Evolutionary conservation across 1,140 invertebrate species (phyloP).

Genomic region (Diuraphis noxia): DNA sequence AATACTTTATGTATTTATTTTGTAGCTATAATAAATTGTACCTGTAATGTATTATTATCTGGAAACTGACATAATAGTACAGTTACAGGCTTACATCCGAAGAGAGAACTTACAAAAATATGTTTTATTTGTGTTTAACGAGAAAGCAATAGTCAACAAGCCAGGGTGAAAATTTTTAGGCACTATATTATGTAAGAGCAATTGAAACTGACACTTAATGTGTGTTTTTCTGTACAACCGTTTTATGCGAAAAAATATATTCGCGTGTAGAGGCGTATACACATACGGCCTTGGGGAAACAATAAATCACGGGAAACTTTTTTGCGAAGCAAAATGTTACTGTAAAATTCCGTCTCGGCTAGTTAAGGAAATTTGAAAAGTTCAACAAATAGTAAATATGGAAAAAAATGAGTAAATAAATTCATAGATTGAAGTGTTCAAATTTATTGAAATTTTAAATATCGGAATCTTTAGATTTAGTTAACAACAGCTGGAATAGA

Average conservation of each 20-base stretch:
- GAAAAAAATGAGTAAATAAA: neutral
- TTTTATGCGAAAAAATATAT: conserved; percentile 20
- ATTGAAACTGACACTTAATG: conserved; percentile 39
- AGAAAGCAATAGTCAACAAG: conserved; percentile 17
- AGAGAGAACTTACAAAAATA: neutral
- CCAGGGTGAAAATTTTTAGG: neutral
- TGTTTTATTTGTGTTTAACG: neutral
- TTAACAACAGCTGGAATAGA: neutral
- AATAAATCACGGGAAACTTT: conserved; percentile 39
- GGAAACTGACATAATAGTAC: neutral
- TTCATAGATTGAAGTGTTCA: too few relatives aligned
- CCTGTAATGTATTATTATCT: neutral
- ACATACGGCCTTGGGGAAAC: neutral
- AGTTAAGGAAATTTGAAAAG: conserved; percentile 20
- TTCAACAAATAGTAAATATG: conserved; percentile 9
- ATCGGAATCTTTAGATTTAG: neutral
- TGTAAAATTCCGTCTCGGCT: neutral
- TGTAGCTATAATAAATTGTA: too few relatives aligned
- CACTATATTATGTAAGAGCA: conserved; percentile 1
- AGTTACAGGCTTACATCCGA: neutral
- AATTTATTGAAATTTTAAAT: neutral
- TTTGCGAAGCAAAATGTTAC: neutral
- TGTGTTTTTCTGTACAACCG: conserved; percentile 27
- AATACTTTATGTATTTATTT: neutral
- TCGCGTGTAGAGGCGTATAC: conserved; percentile 3